These are phyloP conservation scores for Auanema sp. DNA, from an alignment of 2,888 invertebrate genomes.

Conservation along the genomic window DNA sequence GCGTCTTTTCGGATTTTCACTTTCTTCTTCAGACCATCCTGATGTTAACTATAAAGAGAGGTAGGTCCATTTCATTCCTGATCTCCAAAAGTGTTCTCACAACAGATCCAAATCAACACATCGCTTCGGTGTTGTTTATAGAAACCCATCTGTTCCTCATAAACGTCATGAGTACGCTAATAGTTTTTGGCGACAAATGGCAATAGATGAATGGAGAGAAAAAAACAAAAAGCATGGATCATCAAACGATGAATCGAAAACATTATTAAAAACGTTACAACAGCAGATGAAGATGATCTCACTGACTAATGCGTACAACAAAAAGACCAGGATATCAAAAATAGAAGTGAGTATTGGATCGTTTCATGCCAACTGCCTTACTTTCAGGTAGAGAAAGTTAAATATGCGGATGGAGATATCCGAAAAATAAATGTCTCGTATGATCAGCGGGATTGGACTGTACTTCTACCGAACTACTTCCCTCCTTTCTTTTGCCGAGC, in stretches of 20 bases:
- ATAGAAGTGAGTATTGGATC: constrained; percentile 8
- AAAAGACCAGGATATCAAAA: constrained; percentile 11
- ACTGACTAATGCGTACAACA: constrained; percentile 13
- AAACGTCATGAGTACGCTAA: constrained; percentile 32
- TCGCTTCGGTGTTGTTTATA: constrained; percentile 45
- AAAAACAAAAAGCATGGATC: constrained; percentile 1
- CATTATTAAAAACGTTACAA: constrained; percentile 15
- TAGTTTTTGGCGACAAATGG: constrained; percentile 37
- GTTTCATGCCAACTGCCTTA: not conserved
- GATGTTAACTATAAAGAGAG: constrained; percentile 33
- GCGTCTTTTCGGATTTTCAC: constrained; percentile 25
- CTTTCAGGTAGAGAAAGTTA: not conserved
- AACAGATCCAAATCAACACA: constrained; percentile 19
- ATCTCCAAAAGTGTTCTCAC: not conserved
- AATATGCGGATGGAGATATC: not conserved
- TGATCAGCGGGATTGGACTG: constrained; percentile 15
- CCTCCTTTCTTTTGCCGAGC: constrained; percentile 54
- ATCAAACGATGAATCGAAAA: constrained; percentile 22
- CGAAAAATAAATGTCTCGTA: not conserved
- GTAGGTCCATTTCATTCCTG: constrained; percentile 7
- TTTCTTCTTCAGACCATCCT: constrained; percentile 42
- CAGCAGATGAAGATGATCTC: constrained; percentile 15
- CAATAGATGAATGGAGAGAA: constrained; percentile 45
- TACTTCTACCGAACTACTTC: constrained; percentile 28
- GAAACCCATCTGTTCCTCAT: constrained; percentile 56